phyloP scores from a whole-genome alignment of 2,888 invertebrate genomes.

The Spodoptera exigua region DNA sequence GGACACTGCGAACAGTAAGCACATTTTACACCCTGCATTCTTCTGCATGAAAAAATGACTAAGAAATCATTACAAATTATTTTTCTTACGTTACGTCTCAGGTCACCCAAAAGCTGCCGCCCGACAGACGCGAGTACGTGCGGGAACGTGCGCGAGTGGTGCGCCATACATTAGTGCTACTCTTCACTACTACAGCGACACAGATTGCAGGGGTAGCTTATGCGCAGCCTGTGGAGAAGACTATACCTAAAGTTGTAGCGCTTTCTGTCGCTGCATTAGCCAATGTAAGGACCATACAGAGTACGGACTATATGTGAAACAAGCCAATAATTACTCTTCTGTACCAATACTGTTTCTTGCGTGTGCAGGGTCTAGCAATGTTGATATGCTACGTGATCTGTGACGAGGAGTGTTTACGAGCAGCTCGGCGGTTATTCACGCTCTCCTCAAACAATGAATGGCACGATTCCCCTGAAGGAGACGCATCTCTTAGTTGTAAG shows the following conservation, averaged over 20 bases:
- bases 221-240: slow-evolving; percentile 78
- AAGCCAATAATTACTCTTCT: too few relatives aligned
- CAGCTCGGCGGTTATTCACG: slow-evolving; percentile 75
- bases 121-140: slow-evolving; percentile 88
- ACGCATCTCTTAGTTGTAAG: slow-evolving; percentile 91
- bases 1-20: slow-evolving; percentile 81
- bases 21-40: too few relatives aligned
- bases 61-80: too few relatives aligned
- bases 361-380: slow-evolving; percentile 87
- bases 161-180: slow-evolving; percentile 76
- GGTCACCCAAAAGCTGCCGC: slow-evolving; percentile 89
- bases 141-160: slow-evolving; percentile 75
- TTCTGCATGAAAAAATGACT: too few relatives aligned
- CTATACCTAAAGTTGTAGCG: slow-evolving; percentile 70
- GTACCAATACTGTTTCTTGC: background rate
- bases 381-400: slow-evolving; percentile 90
- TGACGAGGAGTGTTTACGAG: slow-evolving; percentile 88
- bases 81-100: slow-evolving; percentile 60
- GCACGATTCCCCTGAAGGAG: slow-evolving; percentile 87
- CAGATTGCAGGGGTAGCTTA: slow-evolving; percentile 82
- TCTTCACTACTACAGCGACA: slow-evolving; percentile 75
- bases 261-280: slow-evolving; percentile 77
- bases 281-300: slow-evolving; percentile 71
- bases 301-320: too few relatives aligned
- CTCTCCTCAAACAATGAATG: slow-evolving; percentile 79